Base-by-base conservation (phyloP, 2,888 invertebrate species). In the Lacanobia wlatinum region DNA sequence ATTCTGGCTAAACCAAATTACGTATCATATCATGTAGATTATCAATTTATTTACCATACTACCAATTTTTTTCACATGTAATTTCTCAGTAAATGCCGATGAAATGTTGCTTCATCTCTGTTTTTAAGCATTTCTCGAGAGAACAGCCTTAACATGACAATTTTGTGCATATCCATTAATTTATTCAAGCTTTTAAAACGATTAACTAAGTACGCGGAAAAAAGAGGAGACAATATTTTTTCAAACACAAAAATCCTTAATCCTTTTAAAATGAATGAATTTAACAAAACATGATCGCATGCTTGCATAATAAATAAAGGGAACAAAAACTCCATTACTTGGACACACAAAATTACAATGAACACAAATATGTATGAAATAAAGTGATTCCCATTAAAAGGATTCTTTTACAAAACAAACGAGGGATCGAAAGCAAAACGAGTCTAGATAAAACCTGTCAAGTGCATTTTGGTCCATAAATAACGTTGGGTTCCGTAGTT, bases 321-420 rank as follows among this genome's bases (percentile, higher is more conserved):
- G 73, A 59, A 72, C 72, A 77, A 83, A 78, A 55, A 61, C 81
- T 84, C 88, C 87, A 89, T 89, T 89, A 87, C 77, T 72, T 76
- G 74, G 72, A 73, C 82, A 87, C 86, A 90, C 84, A 87, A 28
- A 87, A 88, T 87, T 85, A 85, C 78, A 84, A 81, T 72, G 76
- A 75, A 81, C 77, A 73, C 76, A 82, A 56, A 72, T 72, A 65
- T 50, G 55, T 70, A 74, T 61, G 70, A 78, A 82, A 80, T 77
- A 85, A 87, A 84, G 76, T 82, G 76, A 83, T 75, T 76, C 75
- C 73, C 73, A 83, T 84, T 85, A 84, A 83, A 84, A 69, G 68
- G 81, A 78, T 81, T 75, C 78, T 78, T 77, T 86, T 76, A 60
- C 60, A 77, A 58, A 46, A 72, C 63, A 82, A 80, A 80, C 61